Evolutionary conservation across 2,797 vertebrate genomes (phyloP).

Genomic region (Melanotaenia trifasciata): DNA sequence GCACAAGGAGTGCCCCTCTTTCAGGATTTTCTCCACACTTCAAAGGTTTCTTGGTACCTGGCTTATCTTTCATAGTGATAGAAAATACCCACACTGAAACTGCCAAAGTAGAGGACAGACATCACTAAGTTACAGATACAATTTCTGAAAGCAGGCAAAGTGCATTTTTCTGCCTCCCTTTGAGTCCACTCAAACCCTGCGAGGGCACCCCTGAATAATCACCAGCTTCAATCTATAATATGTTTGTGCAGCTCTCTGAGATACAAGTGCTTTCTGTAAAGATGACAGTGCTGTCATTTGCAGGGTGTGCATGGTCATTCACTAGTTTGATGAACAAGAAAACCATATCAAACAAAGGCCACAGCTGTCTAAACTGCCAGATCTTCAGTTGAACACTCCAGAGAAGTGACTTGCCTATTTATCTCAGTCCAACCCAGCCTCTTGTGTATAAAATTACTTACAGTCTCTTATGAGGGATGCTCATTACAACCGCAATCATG

Average conservation of each 20-base stretch:
- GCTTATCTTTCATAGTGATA: constrained; percentile 46
- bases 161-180: constrained; percentile 30
- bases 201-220: constrained; percentile 39
- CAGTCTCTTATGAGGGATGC: constrained; percentile 25
- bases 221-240: constrained; percentile 31
- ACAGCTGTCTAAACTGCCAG: constrained; percentile 67
- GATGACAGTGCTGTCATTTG: constrained; percentile 49
- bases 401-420: constrained; percentile 43
- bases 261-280: constrained; percentile 29
- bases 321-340: constrained; percentile 61
- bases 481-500: constrained; percentile 36
- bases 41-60: constrained; percentile 19
- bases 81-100: constrained; percentile 40
- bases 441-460: constrained; percentile 28
- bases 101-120: constrained; percentile 50
- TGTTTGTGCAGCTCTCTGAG: constrained; percentile 32
- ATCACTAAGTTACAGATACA: constrained; percentile 48
- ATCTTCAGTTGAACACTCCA: constrained; percentile 40
- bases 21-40: constrained; percentile 14
- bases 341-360: constrained; percentile 66
- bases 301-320: constrained; percentile 41
- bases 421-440: constrained; percentile 25
- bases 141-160: constrained; percentile 48
- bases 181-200: constrained; percentile 19
- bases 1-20: constrained; percentile 18